Percentiles rank a stretch among this genome's conserved stretches.
Evolutionary conservation across 2,797 vertebrate species (phyloP).

Genomic region (Coreius guichenoti): DNA sequence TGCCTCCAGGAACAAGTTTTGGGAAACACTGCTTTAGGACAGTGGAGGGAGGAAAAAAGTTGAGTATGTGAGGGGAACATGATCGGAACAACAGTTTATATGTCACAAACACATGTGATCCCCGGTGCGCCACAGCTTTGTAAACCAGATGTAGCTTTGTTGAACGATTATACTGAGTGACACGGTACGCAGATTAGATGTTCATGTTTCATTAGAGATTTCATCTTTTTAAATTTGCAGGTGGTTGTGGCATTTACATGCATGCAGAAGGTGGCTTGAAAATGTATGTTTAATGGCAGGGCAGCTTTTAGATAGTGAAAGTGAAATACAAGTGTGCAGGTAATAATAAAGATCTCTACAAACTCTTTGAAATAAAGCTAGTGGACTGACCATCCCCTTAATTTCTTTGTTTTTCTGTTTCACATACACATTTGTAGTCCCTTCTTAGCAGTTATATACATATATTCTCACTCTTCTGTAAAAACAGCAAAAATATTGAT

Average conservation of each 20-base stretch:
- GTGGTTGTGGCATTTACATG: background rate
- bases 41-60: background rate
- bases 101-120: conserved; percentile 1
- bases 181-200: background rate
- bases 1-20: background rate
- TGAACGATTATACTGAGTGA: background rate
- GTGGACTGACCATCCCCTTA: background rate
- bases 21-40: background rate
- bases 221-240: conserved; percentile 10
- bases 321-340: background rate
- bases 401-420: background rate
- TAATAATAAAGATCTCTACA: background rate
- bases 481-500: background rate
- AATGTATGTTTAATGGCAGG: background rate
- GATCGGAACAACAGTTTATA: background rate
- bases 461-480: background rate
- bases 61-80: background rate
- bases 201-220: background rate
- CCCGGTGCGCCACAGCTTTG: background rate
- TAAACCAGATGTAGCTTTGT: background rate
- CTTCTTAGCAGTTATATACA: background rate
- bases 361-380: background rate
- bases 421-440: background rate
- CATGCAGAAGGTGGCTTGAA: background rate
- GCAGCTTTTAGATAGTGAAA: background rate